Base-by-base conservation (phyloP, 2,113 vertebrate species). In the Fregata magnificens region DNA sequence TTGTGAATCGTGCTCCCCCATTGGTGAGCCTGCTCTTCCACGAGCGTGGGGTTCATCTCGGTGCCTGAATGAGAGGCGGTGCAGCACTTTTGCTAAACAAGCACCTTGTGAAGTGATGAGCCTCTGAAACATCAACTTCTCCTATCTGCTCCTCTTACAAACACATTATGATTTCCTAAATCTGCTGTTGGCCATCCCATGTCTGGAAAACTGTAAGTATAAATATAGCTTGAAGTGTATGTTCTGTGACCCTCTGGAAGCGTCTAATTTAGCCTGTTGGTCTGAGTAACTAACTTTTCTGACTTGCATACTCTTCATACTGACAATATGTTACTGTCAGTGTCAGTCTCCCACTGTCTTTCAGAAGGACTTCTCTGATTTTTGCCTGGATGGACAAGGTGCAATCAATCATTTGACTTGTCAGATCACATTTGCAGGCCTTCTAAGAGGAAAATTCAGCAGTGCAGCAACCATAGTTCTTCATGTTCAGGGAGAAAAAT, bases 1-100 rank as follows among this genome's bases (percentile, higher is more conserved):
- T 18, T 62, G 88, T 58, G 91, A 95, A 58, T 52, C 2, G 18
- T 9, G 5, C 47, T 38, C 28, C 45, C 40, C 62, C 1, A 2
- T 53, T 38, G 92, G 47, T 2, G 16, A 71, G 52, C 83, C 52
- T 3, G 5, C 32, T 42, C 19, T 31, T 15, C 82, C 25, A 1
- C 1, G 0, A 66, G 63, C 1, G 0, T 52, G 3, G 10, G 36
- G 69, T 63, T 28, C 80, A 13, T 44, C 87, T 59, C 4, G 0
- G 16, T 5, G 56, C 70, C 38, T 6, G 29, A 13, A 25, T 40
- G 61, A 84, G 84, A 94, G 86, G 84, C 6, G 2, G 77, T 17
- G 34, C 56, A 34, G 86, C 6, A 0, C 86, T 59, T 69, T 14
- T 2, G 0, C 14, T 2, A 45, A 77, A 72, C 66, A 34, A 29